Percentiles rank a stretch among this genome's conserved stretches.
Evolutionary conservation across 2,797 vertebrate species (phyloP).

Genomic region (Loris lydekkerianus): DNA sequence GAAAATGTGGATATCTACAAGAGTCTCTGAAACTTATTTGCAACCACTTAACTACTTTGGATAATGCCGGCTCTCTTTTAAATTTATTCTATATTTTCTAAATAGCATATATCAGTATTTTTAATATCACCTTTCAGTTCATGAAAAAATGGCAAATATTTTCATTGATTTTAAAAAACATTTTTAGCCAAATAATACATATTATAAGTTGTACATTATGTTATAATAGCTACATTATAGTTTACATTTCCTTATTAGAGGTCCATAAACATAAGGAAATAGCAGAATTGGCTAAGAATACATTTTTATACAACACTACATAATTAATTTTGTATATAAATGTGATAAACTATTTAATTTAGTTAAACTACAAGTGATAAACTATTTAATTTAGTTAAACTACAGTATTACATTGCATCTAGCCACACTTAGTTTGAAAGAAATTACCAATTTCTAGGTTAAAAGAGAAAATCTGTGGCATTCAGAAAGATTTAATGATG

Average conservation of each 20-base stretch:
- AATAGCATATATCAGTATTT: background rate
- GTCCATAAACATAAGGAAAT: background rate
- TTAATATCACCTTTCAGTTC: background rate
- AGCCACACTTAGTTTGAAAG: background rate
- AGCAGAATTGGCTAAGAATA: background rate
- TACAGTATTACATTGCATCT: background rate
- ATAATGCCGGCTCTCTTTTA: background rate
- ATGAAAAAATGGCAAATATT: background rate
- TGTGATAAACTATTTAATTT: background rate
- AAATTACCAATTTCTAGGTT: background rate
- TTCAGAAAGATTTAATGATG: background rate
- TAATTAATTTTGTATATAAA: background rate
- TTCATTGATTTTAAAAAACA: conserved; percentile 29
- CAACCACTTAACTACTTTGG: background rate
- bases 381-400: background rate
- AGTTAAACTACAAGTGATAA: background rate
- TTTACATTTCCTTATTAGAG: background rate
- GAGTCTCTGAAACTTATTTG: conserved; percentile 24
- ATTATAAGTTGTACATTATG: background rate
- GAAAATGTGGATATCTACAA: conserved; percentile 13
- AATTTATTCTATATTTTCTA: conserved; percentile 7
- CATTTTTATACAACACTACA: background rate
- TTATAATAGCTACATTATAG: background rate
- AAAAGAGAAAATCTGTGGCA: background rate
- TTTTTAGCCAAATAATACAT: conserved; percentile 5